phyloP scores from a whole-genome alignment of 2,797 vertebrate genomes.

The Leptoclinus maculatus region DNA sequence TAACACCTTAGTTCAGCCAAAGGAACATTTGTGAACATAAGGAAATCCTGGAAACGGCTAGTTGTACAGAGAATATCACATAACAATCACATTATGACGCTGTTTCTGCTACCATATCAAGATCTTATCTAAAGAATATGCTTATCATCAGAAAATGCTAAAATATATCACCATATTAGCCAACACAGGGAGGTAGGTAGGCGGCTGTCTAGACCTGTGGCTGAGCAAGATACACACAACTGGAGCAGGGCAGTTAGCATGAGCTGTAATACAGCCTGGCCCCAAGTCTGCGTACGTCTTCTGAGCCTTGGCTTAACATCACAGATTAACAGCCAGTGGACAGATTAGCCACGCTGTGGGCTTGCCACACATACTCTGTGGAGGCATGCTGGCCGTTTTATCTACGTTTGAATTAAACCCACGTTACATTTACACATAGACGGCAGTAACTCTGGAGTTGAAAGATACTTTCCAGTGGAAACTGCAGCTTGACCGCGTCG shows the following conservation, averaged over 20 bases:
- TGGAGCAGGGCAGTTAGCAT: constrained; percentile 47
- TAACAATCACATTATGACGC: not conserved
- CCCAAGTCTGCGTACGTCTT: constrained; percentile 38
- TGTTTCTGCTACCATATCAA: not conserved
- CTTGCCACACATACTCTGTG: constrained; percentile 15
- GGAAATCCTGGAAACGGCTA: not conserved
- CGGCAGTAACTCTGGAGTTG: not conserved
- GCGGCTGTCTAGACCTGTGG: constrained; percentile 49
- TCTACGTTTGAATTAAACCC: not conserved
- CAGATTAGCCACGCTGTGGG: constrained; percentile 42
- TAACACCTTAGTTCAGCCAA: not conserved
- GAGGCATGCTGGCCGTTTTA: not conserved
- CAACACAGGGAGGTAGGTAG: constrained; percentile 4
- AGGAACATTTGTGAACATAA: not conserved
- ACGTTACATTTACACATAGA: not conserved
- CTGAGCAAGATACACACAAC: constrained; percentile 32
- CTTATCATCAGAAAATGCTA: not conserved
- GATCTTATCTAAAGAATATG: not conserved
- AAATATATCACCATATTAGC: not conserved
- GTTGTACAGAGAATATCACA: not conserved
- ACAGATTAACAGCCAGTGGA: constrained; percentile 68
- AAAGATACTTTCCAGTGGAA: not conserved
- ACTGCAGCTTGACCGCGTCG: not conserved
- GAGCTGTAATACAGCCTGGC: constrained; percentile 58
- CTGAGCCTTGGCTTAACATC: constrained; percentile 53